Percentiles rank a stretch among this genome's conserved stretches.
Evolutionary conservation across 2,888 invertebrate species (phyloP).

Genomic region (Drosophila mulleri): DNA sequence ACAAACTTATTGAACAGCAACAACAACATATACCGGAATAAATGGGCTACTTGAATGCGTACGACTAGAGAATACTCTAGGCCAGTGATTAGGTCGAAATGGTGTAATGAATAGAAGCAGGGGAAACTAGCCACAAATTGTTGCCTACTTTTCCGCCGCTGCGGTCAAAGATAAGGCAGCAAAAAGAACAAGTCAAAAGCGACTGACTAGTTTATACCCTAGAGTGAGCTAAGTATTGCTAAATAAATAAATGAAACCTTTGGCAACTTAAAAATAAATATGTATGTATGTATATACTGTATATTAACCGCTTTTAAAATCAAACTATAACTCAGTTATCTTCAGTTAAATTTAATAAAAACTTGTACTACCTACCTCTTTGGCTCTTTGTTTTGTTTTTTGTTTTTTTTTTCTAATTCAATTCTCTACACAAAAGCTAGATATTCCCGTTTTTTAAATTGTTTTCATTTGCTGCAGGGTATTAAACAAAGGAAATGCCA

Average conservation of each 20-base stretch:
- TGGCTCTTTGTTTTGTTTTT: not conserved
- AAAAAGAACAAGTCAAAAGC: not conserved
- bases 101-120: not conserved
- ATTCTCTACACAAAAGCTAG: not conserved
- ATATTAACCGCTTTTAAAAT: not conserved
- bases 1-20: conserved; percentile 6
- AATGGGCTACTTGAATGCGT: not conserved
- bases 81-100: conserved; percentile 17
- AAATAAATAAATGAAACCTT: not conserved
- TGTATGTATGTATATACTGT: too few species aligned
- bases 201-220: not conserved
- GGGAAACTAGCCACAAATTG: conserved; percentile 20
- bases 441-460: not conserved
- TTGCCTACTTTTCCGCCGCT: conserved; percentile 54
- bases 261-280: too few species aligned
- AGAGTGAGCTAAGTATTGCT: not conserved
- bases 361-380: not conserved
- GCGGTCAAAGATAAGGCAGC: conserved; percentile 15
- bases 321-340: not conserved
- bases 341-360: not conserved
- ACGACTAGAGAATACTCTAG: not conserved
- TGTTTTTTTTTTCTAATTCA: not conserved
- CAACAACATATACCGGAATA: not conserved
- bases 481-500: conserved; percentile 55
- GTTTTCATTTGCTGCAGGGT: not conserved